Evolutionary conservation across 2,888 invertebrate genomes (phyloP).

Genomic region (Leptinotarsa juncta): DNA sequence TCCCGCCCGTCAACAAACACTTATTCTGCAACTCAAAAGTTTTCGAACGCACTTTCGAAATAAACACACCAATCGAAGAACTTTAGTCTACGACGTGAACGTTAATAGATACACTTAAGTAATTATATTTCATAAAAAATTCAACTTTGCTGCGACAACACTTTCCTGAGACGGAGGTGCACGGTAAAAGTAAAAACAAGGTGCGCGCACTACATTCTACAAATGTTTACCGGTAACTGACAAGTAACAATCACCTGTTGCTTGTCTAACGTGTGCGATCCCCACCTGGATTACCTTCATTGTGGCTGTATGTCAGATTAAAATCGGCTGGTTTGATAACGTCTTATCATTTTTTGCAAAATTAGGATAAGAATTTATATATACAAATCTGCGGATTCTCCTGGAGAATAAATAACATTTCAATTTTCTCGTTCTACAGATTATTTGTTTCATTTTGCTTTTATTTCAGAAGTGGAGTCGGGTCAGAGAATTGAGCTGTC

Average conservation of each 20-base stretch:
- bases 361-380: neutral
- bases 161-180: conserved; percentile 23
- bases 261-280: conserved; percentile 47
- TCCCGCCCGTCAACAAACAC: neutral
- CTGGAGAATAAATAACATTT: too few species aligned
- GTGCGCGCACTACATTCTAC: conserved; percentile 33
- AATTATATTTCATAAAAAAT: conserved; percentile 26
- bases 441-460: too few species aligned
- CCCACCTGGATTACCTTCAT: conserved; percentile 42
- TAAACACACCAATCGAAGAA: conserved; percentile 17
- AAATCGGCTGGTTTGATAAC: conserved; percentile 4
- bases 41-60: conserved; percentile 14
- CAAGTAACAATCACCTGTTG: conserved; percentile 59
- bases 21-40: neutral
- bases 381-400: neutral
- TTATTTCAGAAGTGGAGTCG: too few species aligned
- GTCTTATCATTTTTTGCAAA: conserved; percentile 1
- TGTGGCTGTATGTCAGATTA: conserved; percentile 12
- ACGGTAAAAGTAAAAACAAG: conserved; percentile 31
- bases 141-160: conserved; percentile 30
- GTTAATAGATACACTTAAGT: neutral
- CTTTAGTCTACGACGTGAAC: conserved; percentile 24
- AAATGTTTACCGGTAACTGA: conserved; percentile 56
- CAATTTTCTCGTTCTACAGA: too few species aligned
- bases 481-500: too few species aligned